Evolutionary conservation across 2,797 vertebrate genomes (phyloP), one percentile per base, ranked within the genome.

Genomic region (Apogon hyalosoma): DNA sequence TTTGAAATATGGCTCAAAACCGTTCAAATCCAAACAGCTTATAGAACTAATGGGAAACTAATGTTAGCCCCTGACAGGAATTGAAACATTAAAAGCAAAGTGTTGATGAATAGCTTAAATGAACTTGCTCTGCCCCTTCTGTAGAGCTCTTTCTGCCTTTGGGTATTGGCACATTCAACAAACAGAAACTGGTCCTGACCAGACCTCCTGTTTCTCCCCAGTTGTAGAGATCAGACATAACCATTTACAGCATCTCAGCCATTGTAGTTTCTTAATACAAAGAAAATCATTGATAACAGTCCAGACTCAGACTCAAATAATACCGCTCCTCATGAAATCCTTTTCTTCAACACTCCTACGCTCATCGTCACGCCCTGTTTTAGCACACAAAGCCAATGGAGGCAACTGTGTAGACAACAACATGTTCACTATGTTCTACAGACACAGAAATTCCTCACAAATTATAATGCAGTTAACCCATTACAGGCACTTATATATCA

Each of bases 391-490:
- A 89, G 83, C 77, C 68, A 50, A 5, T 42, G 68, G 73, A 74
- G 61, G 84, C 78, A 69, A 79, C 80, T 74, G 79, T 53, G 43
- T 53, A 19, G 50, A 53, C 64, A 82, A 88, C 89, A 89, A 88
- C 73, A 65, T 49, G 59, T 58, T 65, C 78, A 74, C 82, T 91
- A 41, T 90, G 77, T 49, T 79, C 69, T 1, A 28, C 62, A 64
- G 68, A 66, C 65, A 59, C 54, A 66, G 46, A 77, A 65, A 81
- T 55, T 72, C 51, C 84, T 48, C 61, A 48, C 73, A 73, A 73
- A 69, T 79, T 69, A 60, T 79, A 81, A 88, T 54, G 52, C 77
- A 77, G 75, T 88, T 82, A 86, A 85, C 82, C 85, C 81, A 64
- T 82, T 86, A 84, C 73, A 39, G 67, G 61, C 21, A 16, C 67